phyloP scores from a whole-genome alignment of 1,140 invertebrate genomes.

The Hycleus cichorii region DNA sequence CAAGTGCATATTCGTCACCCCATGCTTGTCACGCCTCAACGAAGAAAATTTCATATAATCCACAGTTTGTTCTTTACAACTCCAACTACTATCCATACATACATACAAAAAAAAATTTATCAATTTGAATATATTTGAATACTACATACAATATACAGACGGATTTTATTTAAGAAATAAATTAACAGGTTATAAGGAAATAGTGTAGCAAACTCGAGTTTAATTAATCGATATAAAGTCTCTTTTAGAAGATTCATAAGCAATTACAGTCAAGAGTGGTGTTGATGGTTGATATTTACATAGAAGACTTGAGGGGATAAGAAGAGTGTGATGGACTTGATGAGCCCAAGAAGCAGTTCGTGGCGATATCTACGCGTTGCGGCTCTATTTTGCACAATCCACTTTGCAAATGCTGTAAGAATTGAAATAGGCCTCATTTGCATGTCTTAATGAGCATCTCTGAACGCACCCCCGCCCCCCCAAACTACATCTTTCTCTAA shows the following conservation, averaged over 20 bases:
- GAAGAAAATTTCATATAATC: conserved; percentile 14
- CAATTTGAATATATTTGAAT: too few relatives aligned
- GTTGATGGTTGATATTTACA: conserved; percentile 13
- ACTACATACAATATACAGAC: too few relatives aligned
- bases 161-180: too few relatives aligned
- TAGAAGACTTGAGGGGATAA: conserved; percentile 4
- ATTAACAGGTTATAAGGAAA: too few relatives aligned
- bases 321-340: conserved; percentile 10
- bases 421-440: conserved; percentile 37
- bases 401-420: conserved; percentile 32
- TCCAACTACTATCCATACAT: conserved; percentile 5
- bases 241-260: neutral
- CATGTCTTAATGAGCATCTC: conserved; percentile 38
- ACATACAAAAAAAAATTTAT: conserved; percentile 4
- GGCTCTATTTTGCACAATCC: conserved; percentile 21
- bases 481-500: conserved; percentile 19
- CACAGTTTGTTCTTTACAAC: neutral
- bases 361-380: conserved; percentile 11
- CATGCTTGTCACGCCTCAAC: conserved; percentile 6
- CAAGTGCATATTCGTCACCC: conserved; percentile 15
- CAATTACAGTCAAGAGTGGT: conserved; percentile 8
- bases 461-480: conserved; percentile 21
- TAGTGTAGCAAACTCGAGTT: too few relatives aligned
- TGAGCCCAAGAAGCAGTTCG: conserved; percentile 11
- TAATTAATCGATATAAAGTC: too few relatives aligned